Evolutionary conservation across 1,140 invertebrate species (phyloP).

Genomic region (Mercenaria mercenaria): DNA sequence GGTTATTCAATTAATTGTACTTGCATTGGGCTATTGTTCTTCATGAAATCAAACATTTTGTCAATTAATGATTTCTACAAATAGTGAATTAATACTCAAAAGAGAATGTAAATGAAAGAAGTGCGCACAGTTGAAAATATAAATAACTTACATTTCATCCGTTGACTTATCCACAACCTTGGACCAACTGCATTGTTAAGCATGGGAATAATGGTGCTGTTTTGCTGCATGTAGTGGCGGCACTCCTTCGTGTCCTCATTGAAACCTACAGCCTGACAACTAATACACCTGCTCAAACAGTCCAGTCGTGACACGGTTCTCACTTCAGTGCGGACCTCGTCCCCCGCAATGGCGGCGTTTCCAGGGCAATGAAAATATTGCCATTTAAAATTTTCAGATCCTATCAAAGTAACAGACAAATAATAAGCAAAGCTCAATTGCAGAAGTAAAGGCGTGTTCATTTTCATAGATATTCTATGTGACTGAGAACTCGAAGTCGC

Average conservation of each 20-base stretch:
- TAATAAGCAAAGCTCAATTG: neutral
- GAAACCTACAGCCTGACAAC: neutral
- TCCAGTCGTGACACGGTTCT: neutral
- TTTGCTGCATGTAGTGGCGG: neutral
- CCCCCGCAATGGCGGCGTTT: constrained; percentile 2
- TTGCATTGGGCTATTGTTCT: no score
- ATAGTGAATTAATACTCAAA: no score
- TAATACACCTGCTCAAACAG: neutral
- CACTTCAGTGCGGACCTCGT: neutral
- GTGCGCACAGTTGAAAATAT: no score
- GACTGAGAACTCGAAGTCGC: no score
- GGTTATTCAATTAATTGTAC: no score
- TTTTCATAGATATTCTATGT: no score
- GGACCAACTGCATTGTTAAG: neutral
- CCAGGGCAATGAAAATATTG: neutral
- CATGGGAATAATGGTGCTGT: neutral
- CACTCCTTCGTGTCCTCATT: neutral
- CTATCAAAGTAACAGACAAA: neutral
- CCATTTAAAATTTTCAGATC: neutral
- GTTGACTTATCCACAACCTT: neutral
- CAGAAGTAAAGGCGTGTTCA: no score
- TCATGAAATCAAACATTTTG: no score
- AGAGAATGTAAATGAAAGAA: no score
- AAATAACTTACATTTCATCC: neutral
- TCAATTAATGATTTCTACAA: no score